phyloP scores from a whole-genome alignment of 37 sponge, comb jelly and placozoan species.

The Aphrocallistes beatrix region DNA sequence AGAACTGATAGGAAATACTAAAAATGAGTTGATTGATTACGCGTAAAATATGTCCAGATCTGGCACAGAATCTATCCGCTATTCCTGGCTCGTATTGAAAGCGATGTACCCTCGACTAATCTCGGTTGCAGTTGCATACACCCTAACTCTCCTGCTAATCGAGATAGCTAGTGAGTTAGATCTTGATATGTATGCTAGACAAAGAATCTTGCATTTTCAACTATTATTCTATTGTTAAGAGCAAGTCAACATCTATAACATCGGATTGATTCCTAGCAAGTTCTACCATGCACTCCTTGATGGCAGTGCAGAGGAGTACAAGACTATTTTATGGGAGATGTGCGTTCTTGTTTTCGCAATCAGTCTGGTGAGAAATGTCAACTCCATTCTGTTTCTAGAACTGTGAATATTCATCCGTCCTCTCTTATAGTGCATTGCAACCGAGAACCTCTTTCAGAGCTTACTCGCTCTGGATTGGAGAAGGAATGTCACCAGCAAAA shows the following conservation, averaged over 20 bases:
- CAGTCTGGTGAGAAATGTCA: conserved; percentile 64
- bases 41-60: neutral
- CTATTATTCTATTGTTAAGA: conserved; percentile 33
- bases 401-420: neutral
- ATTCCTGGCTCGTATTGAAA: neutral
- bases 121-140: neutral
- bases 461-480: neutral
- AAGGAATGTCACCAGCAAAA: neutral
- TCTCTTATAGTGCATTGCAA: neutral
- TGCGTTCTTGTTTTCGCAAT: conserved; percentile 38
- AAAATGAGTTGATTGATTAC: no score
- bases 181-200: neutral
- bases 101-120: neutral
- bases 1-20: no score
- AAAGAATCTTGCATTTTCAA: neutral
- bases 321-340: conserved; percentile 39
- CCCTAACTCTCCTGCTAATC: neutral
- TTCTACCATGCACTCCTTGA: conserved; percentile 50
- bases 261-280: conserved; percentile 61
- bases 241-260: conserved; percentile 55
- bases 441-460: neutral
- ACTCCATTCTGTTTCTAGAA: no score
- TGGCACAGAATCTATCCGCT: neutral
- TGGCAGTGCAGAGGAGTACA: conserved; percentile 41
- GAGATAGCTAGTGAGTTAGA: neutral